A percentile compares a stretch with the other conserved stretches of the same genome.
These are phyloP conservation scores for Parthenolecanium corni DNA, from an alignment of 2,888 invertebrate genomes.

Conservation along the genomic window DNA sequence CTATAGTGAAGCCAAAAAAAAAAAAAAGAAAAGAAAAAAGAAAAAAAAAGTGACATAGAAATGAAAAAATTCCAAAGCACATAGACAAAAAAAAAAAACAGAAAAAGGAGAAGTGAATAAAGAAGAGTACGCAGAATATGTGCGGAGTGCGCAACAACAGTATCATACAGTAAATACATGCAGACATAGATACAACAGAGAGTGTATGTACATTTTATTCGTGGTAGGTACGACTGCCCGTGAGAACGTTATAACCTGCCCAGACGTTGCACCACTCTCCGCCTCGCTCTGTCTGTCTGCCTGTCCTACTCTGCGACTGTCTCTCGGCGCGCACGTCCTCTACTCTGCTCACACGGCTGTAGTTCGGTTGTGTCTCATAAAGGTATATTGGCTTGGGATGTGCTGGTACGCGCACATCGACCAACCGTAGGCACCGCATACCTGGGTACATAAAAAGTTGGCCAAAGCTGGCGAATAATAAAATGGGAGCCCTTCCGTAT, in stretches of 20 bases:
- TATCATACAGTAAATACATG: constrained; percentile 2
- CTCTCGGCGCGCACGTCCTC: no score
- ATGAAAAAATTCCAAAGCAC: not conserved
- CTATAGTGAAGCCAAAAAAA: no score
- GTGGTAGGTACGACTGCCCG: constrained; percentile 28
- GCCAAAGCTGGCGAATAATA: no score
- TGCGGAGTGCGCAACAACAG: not conserved
- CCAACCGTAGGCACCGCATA: no score
- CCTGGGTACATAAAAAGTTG: no score
- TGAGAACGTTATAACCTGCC: constrained; percentile 29
- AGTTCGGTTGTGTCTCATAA: no score
- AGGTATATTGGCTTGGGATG: no score
- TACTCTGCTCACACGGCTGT: no score
- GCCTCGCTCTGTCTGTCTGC: constrained; percentile 8
- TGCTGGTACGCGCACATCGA: no score
- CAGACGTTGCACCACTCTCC: constrained; percentile 9
- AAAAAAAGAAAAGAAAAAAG: no score
- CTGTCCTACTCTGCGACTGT: not conserved
- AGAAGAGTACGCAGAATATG: not conserved
- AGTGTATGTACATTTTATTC: constrained; percentile 12
- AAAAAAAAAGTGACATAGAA: not conserved
- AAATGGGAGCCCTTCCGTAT: constrained; percentile 16
- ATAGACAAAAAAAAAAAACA: not conserved
- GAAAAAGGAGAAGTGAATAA: not conserved
- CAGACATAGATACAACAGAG: not conserved